phyloP scores from a whole-genome alignment of 2,888 invertebrate genomes.

The Cheiracanthium punctorium region DNA sequence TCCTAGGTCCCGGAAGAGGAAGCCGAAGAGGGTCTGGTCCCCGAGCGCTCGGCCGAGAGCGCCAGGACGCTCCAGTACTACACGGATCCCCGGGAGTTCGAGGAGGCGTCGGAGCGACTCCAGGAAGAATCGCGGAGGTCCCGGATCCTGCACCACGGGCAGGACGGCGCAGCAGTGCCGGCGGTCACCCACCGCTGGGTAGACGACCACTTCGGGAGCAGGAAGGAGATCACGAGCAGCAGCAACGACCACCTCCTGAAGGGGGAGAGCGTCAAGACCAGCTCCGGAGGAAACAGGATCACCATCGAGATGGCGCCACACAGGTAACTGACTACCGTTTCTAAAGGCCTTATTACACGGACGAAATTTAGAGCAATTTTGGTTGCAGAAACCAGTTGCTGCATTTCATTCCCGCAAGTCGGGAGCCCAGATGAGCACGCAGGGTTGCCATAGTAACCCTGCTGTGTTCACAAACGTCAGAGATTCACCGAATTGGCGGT shows the following conservation, averaged over 20 bases:
- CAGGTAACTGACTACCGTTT: conserved; percentile 54
- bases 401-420: too few relatives aligned
- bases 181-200: conserved; percentile 55
- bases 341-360: too few relatives aligned
- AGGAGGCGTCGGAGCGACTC: conserved; percentile 39
- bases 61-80: conserved; percentile 62
- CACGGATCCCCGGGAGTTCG: conserved; percentile 57
- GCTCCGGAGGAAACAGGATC: conserved; percentile 62
- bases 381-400: too few relatives aligned
- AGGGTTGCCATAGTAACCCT: too few relatives aligned
- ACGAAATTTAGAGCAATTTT: too few relatives aligned
- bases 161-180: conserved; percentile 33
- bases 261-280: conserved; percentile 62
- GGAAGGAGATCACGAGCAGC: conserved; percentile 59
- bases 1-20: conserved; percentile 71
- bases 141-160: conserved; percentile 29
- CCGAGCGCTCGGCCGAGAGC: conserved; percentile 55
- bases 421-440: too few relatives aligned
- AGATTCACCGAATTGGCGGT: too few relatives aligned
- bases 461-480: too few relatives aligned
- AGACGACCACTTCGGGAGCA: conserved; percentile 61
- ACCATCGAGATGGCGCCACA: conserved; percentile 61
- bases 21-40: conserved; percentile 49
- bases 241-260: conserved; percentile 48
- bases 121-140: conserved; percentile 58